Evolutionary conservation across 2,113 vertebrate genomes (phyloP).

Genomic region (Petaurus breviceps): DNA sequence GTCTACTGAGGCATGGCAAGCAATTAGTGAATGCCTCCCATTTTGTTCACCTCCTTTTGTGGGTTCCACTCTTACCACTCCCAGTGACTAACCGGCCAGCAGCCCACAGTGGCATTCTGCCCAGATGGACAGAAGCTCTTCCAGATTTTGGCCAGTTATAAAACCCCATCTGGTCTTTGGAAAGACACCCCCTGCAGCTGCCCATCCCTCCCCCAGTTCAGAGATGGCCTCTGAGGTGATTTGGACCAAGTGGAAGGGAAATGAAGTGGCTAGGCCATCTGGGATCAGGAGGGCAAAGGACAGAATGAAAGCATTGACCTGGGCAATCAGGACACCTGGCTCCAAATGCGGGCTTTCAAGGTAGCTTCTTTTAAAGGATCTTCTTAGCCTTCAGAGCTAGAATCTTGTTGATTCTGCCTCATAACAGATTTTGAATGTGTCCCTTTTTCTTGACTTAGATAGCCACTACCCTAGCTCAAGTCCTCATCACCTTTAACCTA

Average conservation of each 20-base stretch:
- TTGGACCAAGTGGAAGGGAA: background rate
- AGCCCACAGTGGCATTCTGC: background rate
- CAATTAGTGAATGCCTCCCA: background rate
- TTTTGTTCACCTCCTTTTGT: background rate
- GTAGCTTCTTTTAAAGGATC: background rate
- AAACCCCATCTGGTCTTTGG: conserved; percentile 71
- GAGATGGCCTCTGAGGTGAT: background rate
- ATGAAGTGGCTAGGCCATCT: background rate
- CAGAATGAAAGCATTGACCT: background rate
- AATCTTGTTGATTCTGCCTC: background rate
- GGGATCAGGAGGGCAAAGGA: background rate
- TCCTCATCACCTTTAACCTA: background rate
- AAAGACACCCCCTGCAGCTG: conserved; percentile 48
- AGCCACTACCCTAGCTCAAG: background rate
- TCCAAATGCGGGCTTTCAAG: background rate
- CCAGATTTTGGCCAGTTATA: conserved; percentile 61
- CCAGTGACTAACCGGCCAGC: background rate
- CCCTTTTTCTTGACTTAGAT: background rate
- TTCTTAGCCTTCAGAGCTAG: background rate
- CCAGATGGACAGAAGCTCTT: conserved; percentile 36
- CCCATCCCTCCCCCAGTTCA: background rate
- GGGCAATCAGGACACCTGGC: background rate
- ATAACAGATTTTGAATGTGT: background rate
- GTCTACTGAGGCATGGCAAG: background rate
- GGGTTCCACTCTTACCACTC: conserved; percentile 20